Evolutionary conservation across 2,113 vertebrate species (phyloP), one percentile per base, ranked within the genome.

Genomic region (Megaceryle maxima): DNA sequence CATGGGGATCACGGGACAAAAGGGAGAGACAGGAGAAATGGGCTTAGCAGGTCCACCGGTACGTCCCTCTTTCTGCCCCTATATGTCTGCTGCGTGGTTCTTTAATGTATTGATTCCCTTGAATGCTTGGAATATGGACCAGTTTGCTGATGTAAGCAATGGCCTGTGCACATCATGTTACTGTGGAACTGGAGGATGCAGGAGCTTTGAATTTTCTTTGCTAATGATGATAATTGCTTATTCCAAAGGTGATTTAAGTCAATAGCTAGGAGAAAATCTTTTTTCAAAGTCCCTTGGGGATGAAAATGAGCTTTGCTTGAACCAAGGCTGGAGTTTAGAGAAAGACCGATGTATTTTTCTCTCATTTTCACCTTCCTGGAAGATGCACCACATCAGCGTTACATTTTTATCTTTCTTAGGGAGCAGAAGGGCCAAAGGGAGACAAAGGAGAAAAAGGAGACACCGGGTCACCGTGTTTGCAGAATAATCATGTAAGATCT

Each of bases 381-480:
- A 57, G 78, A 62, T 12, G 41, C 6, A 25, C 9, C 24, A 19
- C 6, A 1, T 83, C 39, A 57, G 6, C 3, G 0, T 43, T 35
- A 26, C 0, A 0, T 64, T 85, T 68, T 41, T 95, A 3, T 81
- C 70, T 87, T 68, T 87, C 48, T 74, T 78, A 99, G 99, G 99
- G 99, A 26, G 66, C 98, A 88, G 98, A 98, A 11, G 99, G 99
- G 70, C 98, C 98, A 43, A 99, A 98, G 95, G 99, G 99, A 86
- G 98, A 99, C 66, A 99, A 98, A 87, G 99, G 99, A 89, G 98
- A 99, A 64, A 99, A 99, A 82, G 99, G 99, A 80, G 98, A 99
- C 92, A 98, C 98, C 0, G 98, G 98, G 16, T 96, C 94, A 13
- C 98, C 98, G 0, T 97, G 88, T 39, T 91, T 99, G 74, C 98